phyloP scores from a whole-genome alignment of 2,888 invertebrate genomes.

The Oscheius onirici region DNA sequence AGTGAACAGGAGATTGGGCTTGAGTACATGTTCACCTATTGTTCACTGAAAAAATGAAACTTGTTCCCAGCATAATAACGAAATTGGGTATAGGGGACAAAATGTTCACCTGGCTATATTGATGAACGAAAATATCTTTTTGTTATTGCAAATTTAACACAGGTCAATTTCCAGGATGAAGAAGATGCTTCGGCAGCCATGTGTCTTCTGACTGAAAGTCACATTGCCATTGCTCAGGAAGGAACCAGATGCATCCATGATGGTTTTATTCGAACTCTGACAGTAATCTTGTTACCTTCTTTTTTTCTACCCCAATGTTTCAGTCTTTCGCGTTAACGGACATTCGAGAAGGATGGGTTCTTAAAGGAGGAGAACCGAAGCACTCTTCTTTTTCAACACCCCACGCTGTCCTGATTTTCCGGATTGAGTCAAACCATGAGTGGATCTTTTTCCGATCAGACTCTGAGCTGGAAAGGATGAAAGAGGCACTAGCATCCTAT shows the following conservation, averaged over 20 bases:
- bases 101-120: too few relatives aligned
- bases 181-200: constrained; percentile 19
- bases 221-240: constrained; percentile 55
- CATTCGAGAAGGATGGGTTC: constrained; percentile 14
- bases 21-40: too few relatives aligned
- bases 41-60: too few relatives aligned
- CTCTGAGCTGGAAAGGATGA: constrained; percentile 23
- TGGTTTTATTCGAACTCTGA: constrained; percentile 63
- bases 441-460: constrained; percentile 27
- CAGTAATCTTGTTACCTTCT: constrained; percentile 13
- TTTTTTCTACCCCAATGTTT: neutral
- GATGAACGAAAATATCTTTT: too few relatives aligned
- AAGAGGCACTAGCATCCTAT: neutral
- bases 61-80: too few relatives aligned
- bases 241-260: constrained; percentile 62
- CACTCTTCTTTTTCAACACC: neutral
- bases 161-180: neutral
- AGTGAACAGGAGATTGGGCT: too few relatives aligned
- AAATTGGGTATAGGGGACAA: too few relatives aligned
- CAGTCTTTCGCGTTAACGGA: constrained; percentile 17
- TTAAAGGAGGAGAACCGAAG: constrained; percentile 20
- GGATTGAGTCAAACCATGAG: constrained; percentile 14
- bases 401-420: constrained; percentile 12
- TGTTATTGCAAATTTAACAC: neutral
- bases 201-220: constrained; percentile 19